Evolutionary conservation across 2,888 invertebrate species (phyloP).

Genomic region (Dugesia japonica): DNA sequence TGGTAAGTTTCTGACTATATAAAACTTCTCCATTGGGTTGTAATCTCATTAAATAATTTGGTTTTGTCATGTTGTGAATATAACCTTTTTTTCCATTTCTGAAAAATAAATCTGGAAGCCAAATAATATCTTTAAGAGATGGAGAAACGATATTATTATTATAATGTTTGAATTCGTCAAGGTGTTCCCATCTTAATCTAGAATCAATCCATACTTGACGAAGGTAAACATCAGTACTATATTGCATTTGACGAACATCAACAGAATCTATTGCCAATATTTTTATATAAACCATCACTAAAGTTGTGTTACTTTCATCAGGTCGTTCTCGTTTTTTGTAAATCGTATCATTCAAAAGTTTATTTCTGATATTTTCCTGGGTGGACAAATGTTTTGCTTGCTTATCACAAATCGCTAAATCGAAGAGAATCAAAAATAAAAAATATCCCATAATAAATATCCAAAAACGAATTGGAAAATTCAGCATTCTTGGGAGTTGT

Average conservation of each 20-base stretch:
- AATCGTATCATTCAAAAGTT: neutral
- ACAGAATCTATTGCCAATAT: constrained; percentile 31
- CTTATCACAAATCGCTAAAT: neutral
- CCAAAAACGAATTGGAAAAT: neutral
- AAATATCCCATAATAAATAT: neutral
- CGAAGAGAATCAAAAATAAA: neutral
- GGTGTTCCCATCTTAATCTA: constrained; percentile 29
- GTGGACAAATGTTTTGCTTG: neutral
- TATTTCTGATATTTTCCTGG: neutral
- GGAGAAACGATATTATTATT: constrained; percentile 33
- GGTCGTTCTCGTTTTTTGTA: constrained; percentile 34
- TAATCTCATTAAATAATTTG: constrained; percentile 33
- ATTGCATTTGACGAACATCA: constrained; percentile 35
- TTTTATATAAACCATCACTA: constrained; percentile 34
- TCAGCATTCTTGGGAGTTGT: neutral
- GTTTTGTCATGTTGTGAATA: constrained; percentile 33
- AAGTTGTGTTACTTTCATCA: constrained; percentile 29
- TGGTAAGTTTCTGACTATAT: constrained; percentile 34
- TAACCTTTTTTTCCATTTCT: constrained; percentile 34
- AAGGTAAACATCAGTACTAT: constrained; percentile 33
- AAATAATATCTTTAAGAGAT: constrained; percentile 24
- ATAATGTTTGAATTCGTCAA: constrained; percentile 31
- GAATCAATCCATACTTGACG: constrained; percentile 32
- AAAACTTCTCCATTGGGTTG: constrained; percentile 32
- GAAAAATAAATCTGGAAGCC: constrained; percentile 35